Conservation (phyloP, 2,888 invertebrate genomes). For the Andricus quercusramuli region DNA sequence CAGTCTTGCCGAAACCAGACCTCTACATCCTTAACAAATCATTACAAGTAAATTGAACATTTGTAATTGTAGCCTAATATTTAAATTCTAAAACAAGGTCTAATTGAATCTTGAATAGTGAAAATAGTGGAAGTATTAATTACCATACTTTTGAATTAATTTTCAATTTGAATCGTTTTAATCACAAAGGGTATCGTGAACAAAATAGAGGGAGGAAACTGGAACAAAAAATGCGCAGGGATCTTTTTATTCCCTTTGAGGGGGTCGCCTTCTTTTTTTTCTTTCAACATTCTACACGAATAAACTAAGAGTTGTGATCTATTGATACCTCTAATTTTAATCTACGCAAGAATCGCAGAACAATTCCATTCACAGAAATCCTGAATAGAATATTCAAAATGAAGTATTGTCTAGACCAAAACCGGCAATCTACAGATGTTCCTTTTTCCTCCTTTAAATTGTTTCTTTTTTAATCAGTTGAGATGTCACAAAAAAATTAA, state of each 20-base stretch:
- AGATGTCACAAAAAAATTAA: too few species aligned
- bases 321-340: background rate
- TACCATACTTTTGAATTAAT: background rate
- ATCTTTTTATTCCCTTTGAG: background rate
- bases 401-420: background rate
- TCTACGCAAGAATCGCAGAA: background rate
- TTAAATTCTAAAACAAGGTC: background rate
- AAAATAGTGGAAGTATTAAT: background rate
- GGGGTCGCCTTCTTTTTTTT: background rate
- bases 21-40: too few species aligned
- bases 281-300: background rate
- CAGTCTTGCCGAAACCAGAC: too few species aligned
- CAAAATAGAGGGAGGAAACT: background rate
- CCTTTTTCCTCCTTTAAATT: background rate
- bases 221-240: background rate
- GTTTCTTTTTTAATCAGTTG: background rate
- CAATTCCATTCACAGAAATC: background rate
- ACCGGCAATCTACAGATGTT: background rate
- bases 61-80: too few species aligned
- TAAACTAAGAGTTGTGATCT: background rate
- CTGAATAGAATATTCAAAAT: background rate
- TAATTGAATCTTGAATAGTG: background rate
- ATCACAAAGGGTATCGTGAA: conserved; percentile 8
- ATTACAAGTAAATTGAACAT: too few species aligned
- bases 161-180: background rate